Percentiles rank a stretch among this genome's conserved stretches.
Evolutionary conservation across 2,888 invertebrate genomes (phyloP).

Genomic region (Sesia apiformis): DNA sequence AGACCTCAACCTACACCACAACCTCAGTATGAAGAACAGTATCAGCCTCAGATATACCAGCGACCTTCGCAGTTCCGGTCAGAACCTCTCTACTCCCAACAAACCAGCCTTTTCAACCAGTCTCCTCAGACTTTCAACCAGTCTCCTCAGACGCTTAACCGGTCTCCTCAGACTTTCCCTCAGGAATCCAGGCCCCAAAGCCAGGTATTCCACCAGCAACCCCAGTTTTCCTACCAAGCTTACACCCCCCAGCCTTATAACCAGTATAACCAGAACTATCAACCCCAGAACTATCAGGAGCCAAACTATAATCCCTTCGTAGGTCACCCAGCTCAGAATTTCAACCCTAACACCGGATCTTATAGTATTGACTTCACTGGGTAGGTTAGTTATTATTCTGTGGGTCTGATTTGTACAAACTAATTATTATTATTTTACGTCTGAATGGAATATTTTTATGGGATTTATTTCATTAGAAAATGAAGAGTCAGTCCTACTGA

Average conservation of each 20-base stretch:
- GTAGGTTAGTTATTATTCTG: constrained; percentile 20
- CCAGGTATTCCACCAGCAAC: constrained; percentile 58
- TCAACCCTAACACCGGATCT: constrained; percentile 83
- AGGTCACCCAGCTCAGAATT: constrained; percentile 82
- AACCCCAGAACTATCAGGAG: constrained; percentile 34
- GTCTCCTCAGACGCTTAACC: background rate
- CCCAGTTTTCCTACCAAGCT: constrained; percentile 55
- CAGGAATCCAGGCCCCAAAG: constrained; percentile 36
- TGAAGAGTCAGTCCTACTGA: too few species aligned
- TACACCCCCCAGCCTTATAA: constrained; percentile 45
- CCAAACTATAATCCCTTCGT: constrained; percentile 66
- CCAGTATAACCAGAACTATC: constrained; percentile 28
- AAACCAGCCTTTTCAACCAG: constrained; percentile 19
- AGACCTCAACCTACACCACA: constrained; percentile 21
- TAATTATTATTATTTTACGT: constrained; percentile 3
- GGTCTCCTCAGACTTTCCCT: constrained; percentile 26
- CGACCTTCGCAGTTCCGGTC: constrained; percentile 20
- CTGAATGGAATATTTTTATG: too few species aligned
- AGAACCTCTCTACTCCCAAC: constrained; percentile 27
- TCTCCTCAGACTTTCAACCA: constrained; percentile 26
- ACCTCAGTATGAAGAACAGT: constrained; percentile 26
- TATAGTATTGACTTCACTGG: constrained; percentile 85
- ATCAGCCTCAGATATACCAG: constrained; percentile 11
- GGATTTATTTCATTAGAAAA: too few species aligned
- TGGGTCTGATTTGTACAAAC: constrained; percentile 3